Evolutionary conservation across 2,888 invertebrate species (phyloP).

Genomic region (Agrochola lychnidis): DNA sequence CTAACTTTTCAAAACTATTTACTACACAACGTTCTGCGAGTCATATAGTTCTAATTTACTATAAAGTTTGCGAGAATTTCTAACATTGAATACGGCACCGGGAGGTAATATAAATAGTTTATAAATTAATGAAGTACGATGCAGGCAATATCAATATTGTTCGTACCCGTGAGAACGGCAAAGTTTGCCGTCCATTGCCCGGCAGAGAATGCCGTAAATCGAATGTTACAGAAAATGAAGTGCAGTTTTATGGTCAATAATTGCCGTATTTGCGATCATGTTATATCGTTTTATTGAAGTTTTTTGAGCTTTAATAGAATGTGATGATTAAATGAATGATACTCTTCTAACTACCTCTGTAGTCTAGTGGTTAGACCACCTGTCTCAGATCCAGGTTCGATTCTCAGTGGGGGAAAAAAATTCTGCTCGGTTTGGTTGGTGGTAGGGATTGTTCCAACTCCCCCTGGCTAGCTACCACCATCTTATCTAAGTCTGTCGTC

Average conservation of each 20-base stretch:
- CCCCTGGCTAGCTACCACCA: too few relatives aligned
- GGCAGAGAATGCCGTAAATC: conserved; percentile 9
- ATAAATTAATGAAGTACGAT: conserved; percentile 47
- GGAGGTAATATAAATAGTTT: conserved; percentile 47
- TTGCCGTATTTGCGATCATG: conserved; percentile 2
- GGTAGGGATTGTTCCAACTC: too few relatives aligned
- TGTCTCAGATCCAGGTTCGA: too few relatives aligned
- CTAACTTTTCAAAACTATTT: neutral
- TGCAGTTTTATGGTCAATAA: conserved; percentile 24
- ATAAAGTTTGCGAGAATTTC: conserved; percentile 17
- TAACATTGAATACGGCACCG: neutral
- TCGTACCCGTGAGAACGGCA: conserved; percentile 16
- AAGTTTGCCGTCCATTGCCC: conserved; percentile 36
- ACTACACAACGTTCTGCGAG: neutral
- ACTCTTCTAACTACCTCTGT: too few relatives aligned
- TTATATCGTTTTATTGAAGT: neutral
- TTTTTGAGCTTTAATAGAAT: conserved; percentile 1
- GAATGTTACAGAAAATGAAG: conserved; percentile 19
- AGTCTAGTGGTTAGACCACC: too few relatives aligned
- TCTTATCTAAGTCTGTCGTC: too few relatives aligned
- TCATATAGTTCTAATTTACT: conserved; percentile 10
- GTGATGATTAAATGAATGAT: neutral
- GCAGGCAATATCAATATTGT: conserved; percentile 37
- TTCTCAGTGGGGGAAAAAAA: too few relatives aligned
- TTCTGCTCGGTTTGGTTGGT: too few relatives aligned